Base-by-base conservation (phyloP, 2,888 invertebrate species). In the Chrysolina haemoptera region DNA sequence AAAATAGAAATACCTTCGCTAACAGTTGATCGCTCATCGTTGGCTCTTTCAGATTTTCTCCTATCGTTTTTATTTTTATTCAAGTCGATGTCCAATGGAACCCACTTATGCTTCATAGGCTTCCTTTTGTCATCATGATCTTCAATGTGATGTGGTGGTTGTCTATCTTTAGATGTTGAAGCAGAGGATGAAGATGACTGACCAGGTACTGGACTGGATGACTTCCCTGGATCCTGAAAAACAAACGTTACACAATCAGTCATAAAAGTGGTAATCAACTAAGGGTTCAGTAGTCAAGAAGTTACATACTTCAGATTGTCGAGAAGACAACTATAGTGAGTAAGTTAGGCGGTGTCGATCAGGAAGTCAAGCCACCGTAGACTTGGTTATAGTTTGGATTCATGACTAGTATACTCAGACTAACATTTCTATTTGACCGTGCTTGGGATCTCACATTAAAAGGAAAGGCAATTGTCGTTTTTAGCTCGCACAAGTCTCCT, bases 51-150 rank as follows among this genome's bases (percentile, higher is more conserved):
- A 20, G 67, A 67, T 41, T 75, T 74, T 63, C 78, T 70, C 12
- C 76, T 77, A 18, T 93, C 93, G 81, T 92, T 91, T 84, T 92
- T 92, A 76, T 92, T 89, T 63, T 94, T 94, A 73, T 93, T 92
- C 79, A 95, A 90, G 84, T 97, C 96, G 76, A 98, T 95, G 83
- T 96, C 96, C 74, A 98, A 89, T 0, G 97, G 97, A 73, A 96
- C 94, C 98, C 98, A 98, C 87, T 96, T 97, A 88, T 96, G 96
- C 84, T 91, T 91, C 63, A 88, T 88, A 27, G 82, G 64, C 84
- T 89, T 90, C 81, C 87, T 89, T 80, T 88, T 89, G 70, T 88
- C 89, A 27, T 90, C 90, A 50, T 85, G 86, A 70, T 89, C 89
- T 27, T 89, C 88, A 35, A 12, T 53, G 43, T 85, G 72, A 84